A percentile compares a stretch with the other conserved stretches of the same genome.
These are phyloP conservation scores for Lipophrys pholis DNA, from an alignment of 2,113 vertebrate species.

Conservation along the genomic window DNA sequence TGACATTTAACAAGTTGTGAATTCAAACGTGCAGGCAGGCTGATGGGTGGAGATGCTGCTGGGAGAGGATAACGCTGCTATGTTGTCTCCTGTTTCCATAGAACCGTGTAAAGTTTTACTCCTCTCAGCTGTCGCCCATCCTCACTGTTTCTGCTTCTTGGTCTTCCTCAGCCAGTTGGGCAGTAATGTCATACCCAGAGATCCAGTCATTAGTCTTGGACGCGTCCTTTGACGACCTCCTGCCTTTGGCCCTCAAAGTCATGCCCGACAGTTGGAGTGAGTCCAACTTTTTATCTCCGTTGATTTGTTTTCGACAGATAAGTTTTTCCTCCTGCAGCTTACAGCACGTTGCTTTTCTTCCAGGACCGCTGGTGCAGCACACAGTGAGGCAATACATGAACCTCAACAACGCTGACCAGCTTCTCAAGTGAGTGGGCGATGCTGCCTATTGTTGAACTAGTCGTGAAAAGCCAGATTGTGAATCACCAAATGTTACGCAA, in stretches of 20 bases:
- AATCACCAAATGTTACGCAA: slow-evolving; percentile 15
- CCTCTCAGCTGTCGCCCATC: no score
- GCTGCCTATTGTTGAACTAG: background rate
- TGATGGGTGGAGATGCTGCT: no score
- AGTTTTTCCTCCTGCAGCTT: slow-evolving; percentile 10
- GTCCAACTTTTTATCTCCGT: slow-evolving; percentile 48
- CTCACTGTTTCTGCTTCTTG: background rate
- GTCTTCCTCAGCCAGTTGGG: slow-evolving; percentile 87
- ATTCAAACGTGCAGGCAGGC: no score
- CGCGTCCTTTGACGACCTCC: slow-evolving; percentile 92
- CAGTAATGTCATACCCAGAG: slow-evolving; percentile 93
- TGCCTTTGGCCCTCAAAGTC: slow-evolving; percentile 92
- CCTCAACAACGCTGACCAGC: slow-evolving; percentile 91
- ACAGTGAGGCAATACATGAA: slow-evolving; percentile 93
- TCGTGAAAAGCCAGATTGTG: slow-evolving; percentile 15
- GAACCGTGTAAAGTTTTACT: no score
- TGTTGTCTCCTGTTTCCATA: no score
- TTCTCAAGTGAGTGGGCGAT: slow-evolving; percentile 86
- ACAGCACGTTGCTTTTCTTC: slow-evolving; percentile 7
- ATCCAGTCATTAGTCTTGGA: slow-evolving; percentile 88
- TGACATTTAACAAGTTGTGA: no score
- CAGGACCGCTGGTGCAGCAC: slow-evolving; percentile 89
- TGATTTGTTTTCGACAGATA: background rate
- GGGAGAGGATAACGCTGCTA: no score
- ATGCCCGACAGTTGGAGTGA: slow-evolving; percentile 96